Percentiles rank a stretch among this genome's conserved stretches.
Evolutionary conservation across 2,797 vertebrate species (phyloP).

Genomic region (Darevskia nairensis): DNA sequence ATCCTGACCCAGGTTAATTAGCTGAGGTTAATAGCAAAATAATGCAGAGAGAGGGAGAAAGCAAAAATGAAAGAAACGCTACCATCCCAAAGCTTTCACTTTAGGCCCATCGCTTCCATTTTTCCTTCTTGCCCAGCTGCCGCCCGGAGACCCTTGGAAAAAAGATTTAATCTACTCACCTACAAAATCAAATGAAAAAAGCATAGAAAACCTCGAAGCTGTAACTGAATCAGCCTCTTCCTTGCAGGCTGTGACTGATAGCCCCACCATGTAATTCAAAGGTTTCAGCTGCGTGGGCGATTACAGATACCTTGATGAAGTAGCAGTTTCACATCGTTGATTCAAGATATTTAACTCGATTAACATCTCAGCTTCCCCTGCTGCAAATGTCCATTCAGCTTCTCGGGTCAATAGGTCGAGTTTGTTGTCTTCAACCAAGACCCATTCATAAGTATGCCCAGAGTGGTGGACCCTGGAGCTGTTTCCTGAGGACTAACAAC

Average conservation of each 20-base stretch:
- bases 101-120: not conserved
- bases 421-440: not conserved
- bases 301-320: conserved; percentile 38
- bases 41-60: too few species aligned
- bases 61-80: not conserved
- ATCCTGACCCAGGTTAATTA: not conserved
- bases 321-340: not conserved
- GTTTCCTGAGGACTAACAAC: not conserved
- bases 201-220: not conserved
- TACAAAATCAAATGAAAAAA: not conserved
- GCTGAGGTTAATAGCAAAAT: not conserved
- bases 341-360: conserved; percentile 15
- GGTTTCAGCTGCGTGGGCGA: not conserved
- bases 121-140: not conserved
- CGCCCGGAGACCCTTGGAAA: not conserved
- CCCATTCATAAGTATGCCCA: not conserved
- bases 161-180: not conserved
- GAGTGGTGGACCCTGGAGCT: too few species aligned
- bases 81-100: not conserved
- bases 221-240: not conserved
- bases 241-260: not conserved
- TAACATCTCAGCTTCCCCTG: not conserved
- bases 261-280: not conserved
- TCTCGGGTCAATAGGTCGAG: not conserved
- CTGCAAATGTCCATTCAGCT: not conserved